Conservation (phyloP, 2,113 vertebrate genomes). For the Melanotaenia duboulayi region DNA sequence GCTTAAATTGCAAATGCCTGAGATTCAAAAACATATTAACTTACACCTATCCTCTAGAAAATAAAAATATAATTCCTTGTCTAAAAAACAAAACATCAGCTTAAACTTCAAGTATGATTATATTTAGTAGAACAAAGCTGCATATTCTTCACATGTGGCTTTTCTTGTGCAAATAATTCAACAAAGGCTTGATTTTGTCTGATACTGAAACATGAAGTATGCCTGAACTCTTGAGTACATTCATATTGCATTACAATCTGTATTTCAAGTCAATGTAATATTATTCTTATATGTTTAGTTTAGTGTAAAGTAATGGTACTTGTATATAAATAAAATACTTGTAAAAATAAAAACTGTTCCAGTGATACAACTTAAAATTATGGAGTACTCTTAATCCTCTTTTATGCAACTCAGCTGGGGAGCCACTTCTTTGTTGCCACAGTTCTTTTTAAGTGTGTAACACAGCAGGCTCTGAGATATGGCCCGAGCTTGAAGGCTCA, state of each 20-base stretch:
- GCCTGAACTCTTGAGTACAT: slow-evolving; percentile 43
- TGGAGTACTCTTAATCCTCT: slow-evolving; percentile 24
- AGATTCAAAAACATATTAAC: slow-evolving; percentile 25
- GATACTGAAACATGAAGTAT: slow-evolving; percentile 2
- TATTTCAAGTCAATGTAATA: neutral
- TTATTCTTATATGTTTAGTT: slow-evolving; percentile 59
- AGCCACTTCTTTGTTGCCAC: neutral
- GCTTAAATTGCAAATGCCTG: slow-evolving; percentile 36
- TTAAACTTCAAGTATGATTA: slow-evolving; percentile 2
- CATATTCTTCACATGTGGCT: slow-evolving; percentile 31
- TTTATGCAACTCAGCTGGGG: slow-evolving; percentile 1
- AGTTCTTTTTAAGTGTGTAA: slow-evolving; percentile 20
- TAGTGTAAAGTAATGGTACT: slow-evolving; percentile 52
- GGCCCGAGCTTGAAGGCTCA: slow-evolving; percentile 10
- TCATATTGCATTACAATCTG: slow-evolving; percentile 22
- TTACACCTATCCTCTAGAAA: neutral
- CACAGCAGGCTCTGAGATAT: neutral
- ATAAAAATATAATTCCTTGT: slow-evolving; percentile 19
- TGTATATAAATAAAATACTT: slow-evolving; percentile 5
- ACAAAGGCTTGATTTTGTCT: slow-evolving; percentile 31
- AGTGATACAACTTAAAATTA: slow-evolving; percentile 37
- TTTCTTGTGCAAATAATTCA: slow-evolving; percentile 59
- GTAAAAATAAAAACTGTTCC: slow-evolving; percentile 30
- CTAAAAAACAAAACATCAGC: slow-evolving; percentile 3
- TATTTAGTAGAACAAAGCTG: slow-evolving; percentile 1